A percentile compares a stretch with the other conserved stretches of the same genome.
phyloP scores from a whole-genome alignment of 2,113 vertebrate genomes.

The Lophius piscatorius region DNA sequence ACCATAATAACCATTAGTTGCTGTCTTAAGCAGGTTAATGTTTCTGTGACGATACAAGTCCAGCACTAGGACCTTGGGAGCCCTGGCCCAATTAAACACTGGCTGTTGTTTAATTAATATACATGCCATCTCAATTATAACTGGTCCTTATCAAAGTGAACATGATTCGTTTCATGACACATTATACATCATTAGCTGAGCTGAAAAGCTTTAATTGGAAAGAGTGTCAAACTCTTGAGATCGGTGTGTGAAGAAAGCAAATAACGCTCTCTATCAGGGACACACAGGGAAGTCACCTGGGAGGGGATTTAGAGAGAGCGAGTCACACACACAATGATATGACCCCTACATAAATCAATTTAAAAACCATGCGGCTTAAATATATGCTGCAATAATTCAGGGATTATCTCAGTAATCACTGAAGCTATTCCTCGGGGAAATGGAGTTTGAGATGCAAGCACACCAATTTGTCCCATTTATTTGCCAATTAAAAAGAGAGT shows the following conservation, averaged over 20 bases:
- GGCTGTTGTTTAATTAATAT: slow-evolving; percentile 68
- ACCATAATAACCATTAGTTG: not conserved
- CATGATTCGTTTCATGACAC: slow-evolving; percentile 56
- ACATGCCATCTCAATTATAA: slow-evolving; percentile 68
- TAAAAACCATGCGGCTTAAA: slow-evolving; percentile 7
- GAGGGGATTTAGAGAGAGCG: not conserved
- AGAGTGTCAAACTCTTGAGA: slow-evolving; percentile 37
- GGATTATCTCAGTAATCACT: slow-evolving; percentile 20
- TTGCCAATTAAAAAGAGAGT: slow-evolving; percentile 26
- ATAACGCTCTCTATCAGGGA: slow-evolving; percentile 17
- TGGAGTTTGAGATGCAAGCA: slow-evolving; percentile 17
- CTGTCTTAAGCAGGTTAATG: not conserved
- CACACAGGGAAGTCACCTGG: not conserved
- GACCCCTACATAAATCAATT: slow-evolving; percentile 14
- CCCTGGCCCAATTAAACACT: slow-evolving; percentile 49
- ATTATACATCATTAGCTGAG: slow-evolving; percentile 54
- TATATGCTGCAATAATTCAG: slow-evolving; percentile 27
- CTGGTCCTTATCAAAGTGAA: slow-evolving; percentile 50
- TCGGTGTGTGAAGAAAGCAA: too few relatives aligned
- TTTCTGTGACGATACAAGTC: not conserved
- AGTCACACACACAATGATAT: slow-evolving; percentile 29
- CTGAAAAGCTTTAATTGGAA: slow-evolving; percentile 36
- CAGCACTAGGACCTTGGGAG: slow-evolving; percentile 53
- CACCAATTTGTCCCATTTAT: slow-evolving; percentile 29
- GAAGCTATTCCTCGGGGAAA: slow-evolving; percentile 21